Evolutionary conservation across 2,888 invertebrate species (phyloP).

Genomic region (Drosophila paracracens): DNA sequence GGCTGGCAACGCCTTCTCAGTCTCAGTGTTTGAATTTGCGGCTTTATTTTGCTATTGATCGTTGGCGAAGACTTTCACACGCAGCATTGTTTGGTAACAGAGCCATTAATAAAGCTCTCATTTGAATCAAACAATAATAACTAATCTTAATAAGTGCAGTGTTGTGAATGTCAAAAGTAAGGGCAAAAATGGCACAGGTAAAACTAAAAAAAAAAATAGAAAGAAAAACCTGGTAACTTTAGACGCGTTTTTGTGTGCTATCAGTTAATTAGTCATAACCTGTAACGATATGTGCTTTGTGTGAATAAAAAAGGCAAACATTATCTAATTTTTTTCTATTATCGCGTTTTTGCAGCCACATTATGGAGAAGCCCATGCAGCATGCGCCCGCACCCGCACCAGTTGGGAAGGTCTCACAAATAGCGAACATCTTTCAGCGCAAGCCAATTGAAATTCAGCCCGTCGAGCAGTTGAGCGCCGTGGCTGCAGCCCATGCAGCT

Average conservation of each 20-base stretch:
- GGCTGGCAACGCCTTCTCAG: constrained; percentile 38
- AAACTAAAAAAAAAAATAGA: constrained; percentile 5
- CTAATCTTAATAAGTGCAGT: constrained; percentile 37
- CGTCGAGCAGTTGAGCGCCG: constrained; percentile 82
- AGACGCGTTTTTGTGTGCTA: constrained; percentile 11
- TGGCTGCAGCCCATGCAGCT: constrained; percentile 82
- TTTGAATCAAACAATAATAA: constrained; percentile 19
- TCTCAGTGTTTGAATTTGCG: constrained; percentile 14
- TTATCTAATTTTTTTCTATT: neutral
- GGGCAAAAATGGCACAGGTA: constrained; percentile 68
- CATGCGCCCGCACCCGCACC: constrained; percentile 84
- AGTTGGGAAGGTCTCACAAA: constrained; percentile 95
- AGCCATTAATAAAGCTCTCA: constrained; percentile 3
- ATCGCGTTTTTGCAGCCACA: constrained; percentile 51
- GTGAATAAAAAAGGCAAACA: constrained; percentile 4
- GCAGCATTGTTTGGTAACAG: neutral
- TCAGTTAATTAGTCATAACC: constrained; percentile 43
- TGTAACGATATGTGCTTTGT: constrained; percentile 18
- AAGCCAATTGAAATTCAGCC: constrained; percentile 87
- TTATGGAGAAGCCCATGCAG: constrained; percentile 88
- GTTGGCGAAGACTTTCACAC: constrained; percentile 59
- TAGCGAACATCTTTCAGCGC: constrained; percentile 95
- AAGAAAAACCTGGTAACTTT: constrained; percentile 28
- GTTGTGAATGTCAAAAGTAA: constrained; percentile 44
- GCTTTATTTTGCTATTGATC: constrained; percentile 30